Conservation (phyloP, 2,113 vertebrate species). For the Piaya cayana region DNA sequence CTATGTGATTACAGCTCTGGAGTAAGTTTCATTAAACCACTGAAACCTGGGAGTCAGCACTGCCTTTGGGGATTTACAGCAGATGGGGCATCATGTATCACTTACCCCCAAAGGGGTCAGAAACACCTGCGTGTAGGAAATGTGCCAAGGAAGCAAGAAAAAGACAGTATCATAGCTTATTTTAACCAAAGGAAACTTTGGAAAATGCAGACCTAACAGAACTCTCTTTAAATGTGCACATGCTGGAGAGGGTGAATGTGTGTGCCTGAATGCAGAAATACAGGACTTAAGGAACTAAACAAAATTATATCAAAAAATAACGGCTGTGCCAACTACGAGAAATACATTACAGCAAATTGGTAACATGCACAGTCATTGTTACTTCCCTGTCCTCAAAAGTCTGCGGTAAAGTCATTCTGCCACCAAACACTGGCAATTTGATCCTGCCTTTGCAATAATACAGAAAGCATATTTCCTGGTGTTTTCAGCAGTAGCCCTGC, state of each 20-base stretch:
- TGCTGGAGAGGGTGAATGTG: fast-evolving
- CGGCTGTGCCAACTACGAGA: background rate
- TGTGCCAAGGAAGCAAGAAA: background rate
- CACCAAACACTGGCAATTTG: background rate
- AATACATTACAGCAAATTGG: background rate
- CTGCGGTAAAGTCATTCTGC: background rate
- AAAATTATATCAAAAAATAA: background rate
- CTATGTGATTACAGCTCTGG: background rate
- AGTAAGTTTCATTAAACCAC: background rate
- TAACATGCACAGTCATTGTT: background rate
- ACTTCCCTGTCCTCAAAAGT: background rate
- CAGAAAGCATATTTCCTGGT: background rate
- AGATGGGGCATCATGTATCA: slow-evolving; percentile 2
- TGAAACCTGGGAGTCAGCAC: slow-evolving; percentile 1
- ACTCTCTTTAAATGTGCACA: background rate
- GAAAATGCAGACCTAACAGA: background rate
- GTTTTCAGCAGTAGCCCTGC: background rate
- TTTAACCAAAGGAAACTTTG: background rate
- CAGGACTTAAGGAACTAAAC: background rate
- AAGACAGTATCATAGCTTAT: background rate
- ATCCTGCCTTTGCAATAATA: background rate
- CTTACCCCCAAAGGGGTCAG: slow-evolving; percentile 20
- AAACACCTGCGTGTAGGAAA: slow-evolving; percentile 28
- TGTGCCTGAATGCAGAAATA: background rate
- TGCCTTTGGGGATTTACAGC: background rate